Evolutionary conservation across 2,888 invertebrate genomes (phyloP), one percentile per base, ranked within the genome.

Genomic region (Scaeva pyrastri): DNA sequence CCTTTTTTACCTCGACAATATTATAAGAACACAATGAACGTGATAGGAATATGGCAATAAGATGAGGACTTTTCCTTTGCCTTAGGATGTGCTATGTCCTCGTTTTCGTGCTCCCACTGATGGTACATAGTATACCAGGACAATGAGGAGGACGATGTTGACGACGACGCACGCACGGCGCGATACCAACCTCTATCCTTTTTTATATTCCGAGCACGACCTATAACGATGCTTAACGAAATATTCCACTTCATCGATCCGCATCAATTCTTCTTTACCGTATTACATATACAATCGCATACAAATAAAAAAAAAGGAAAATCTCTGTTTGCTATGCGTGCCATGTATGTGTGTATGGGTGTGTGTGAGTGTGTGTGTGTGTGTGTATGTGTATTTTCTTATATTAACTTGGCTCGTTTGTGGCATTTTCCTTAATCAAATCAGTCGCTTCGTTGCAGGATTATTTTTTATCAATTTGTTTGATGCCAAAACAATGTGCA

Each of bases 391-490:
- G 8, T 68, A 16, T 41, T n/a, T 39, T 45, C 26, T 19, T 16
- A 21, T 52, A 68, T 52, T 50, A 68, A 68, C 68, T 52, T 39
- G 50, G 68, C 62, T 55, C 60, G 26, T 70, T 78, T 83, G 73
- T 70, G 70, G 83, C 21, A 74, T 76, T 74, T 74, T 62, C 62
- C 68, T 78, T 62, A 74, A 73, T 68, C 78, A 78, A 62, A 78
- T 73, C 68, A 73, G 19, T 78, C 45, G 73, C 78, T 74, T 83
- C 62, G 50, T 19, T 70, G 72, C 73, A 75, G 62, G 80, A 75
- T 75, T 81, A 75, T 81, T 81, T 81, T 75, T 75, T 70, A 81
- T 75, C 80, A 81, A 81, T 75, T 81, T 75, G 80, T 75, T 81
- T 74, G 80, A 81, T 81, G 80, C 75, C 75, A 75, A 75, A 81